Conservation (phyloP, 2,888 invertebrate genomes). For the Acronicta psi region DNA sequence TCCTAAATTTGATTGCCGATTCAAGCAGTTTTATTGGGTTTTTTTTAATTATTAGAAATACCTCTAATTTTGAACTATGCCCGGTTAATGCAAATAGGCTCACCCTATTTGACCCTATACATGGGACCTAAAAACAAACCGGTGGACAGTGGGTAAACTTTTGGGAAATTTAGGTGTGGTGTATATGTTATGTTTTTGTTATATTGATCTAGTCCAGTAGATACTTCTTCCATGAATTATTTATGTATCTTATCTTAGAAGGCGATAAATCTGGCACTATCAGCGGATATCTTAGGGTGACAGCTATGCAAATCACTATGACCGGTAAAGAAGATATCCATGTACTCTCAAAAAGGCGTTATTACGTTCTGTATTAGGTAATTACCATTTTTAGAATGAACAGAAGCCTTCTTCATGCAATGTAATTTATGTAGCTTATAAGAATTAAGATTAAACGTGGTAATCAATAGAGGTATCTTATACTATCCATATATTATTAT, state of each 20-base stretch:
- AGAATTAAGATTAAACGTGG: not conserved
- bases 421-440: not conserved
- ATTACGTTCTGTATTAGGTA: conserved; percentile 18
- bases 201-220: conserved; percentile 9
- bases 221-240: conserved; percentile 57
- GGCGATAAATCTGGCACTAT: conserved; percentile 64
- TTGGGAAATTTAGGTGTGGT: too few species aligned
- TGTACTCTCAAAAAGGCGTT: conserved; percentile 25
- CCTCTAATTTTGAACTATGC: too few species aligned
- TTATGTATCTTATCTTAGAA: conserved; percentile 56
- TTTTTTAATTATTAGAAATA: too few species aligned
- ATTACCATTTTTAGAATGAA: conserved; percentile 2
- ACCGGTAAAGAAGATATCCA: conserved; percentile 45
- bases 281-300: conserved; percentile 59
- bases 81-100: too few species aligned
- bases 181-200: not conserved
- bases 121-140: too few species aligned
- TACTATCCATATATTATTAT: too few species aligned
- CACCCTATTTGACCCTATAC: too few species aligned
- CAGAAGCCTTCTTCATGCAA: conserved; percentile 4
- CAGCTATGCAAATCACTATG: conserved; percentile 64
- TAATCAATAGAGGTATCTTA: too few species aligned
- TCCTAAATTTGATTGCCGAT: too few species aligned
- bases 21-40: too few species aligned
- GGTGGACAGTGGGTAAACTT: too few species aligned